Evolutionary conservation across 2,797 vertebrate genomes (phyloP).

Genomic region (Gymnothorax reevesii): DNA sequence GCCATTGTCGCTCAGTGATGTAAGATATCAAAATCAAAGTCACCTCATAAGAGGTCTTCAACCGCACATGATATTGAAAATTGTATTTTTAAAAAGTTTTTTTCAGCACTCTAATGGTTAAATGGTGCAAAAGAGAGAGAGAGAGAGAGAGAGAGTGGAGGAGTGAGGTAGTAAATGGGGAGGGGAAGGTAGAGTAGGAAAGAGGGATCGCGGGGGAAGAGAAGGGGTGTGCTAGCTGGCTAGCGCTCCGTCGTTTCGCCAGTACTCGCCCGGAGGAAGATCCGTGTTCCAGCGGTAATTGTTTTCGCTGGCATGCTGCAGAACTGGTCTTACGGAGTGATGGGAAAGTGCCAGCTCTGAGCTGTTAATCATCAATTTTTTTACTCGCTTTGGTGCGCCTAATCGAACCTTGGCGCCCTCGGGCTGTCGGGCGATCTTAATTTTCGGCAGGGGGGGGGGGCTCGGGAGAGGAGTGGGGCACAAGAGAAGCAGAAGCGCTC

Average conservation of each 20-base stretch:
- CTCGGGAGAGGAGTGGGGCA: background rate
- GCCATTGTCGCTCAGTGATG: too few relatives aligned
- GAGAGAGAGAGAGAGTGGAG: background rate
- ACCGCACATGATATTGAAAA: too few relatives aligned
- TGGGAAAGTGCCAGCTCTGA: constrained; percentile 52
- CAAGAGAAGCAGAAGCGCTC: background rate
- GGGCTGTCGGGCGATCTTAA: constrained; percentile 10
- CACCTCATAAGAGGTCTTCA: too few relatives aligned
- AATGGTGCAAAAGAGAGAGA: constrained; percentile 19
- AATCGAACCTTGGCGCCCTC: constrained; percentile 25
- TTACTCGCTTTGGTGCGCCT: background rate
- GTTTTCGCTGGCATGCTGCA: constrained; percentile 69
- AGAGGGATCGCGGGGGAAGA: background rate
- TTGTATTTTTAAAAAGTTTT: too few relatives aligned
- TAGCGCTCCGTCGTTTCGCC: constrained; percentile 42
- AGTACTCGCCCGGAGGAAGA: constrained; percentile 51
- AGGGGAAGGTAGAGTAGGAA: background rate
- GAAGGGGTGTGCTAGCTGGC: background rate
- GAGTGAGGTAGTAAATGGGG: constrained; percentile 17
- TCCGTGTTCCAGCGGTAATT: constrained; percentile 65
- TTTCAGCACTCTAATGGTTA: too few relatives aligned
- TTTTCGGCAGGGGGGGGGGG: background rate
- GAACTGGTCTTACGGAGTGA: constrained; percentile 42
- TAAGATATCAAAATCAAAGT: too few relatives aligned
- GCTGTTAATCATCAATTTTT: constrained; percentile 45